These are phyloP conservation scores for Melanotaenia pygmaea DNA, from an alignment of 2,797 vertebrate genomes.

Conservation along the genomic window DNA sequence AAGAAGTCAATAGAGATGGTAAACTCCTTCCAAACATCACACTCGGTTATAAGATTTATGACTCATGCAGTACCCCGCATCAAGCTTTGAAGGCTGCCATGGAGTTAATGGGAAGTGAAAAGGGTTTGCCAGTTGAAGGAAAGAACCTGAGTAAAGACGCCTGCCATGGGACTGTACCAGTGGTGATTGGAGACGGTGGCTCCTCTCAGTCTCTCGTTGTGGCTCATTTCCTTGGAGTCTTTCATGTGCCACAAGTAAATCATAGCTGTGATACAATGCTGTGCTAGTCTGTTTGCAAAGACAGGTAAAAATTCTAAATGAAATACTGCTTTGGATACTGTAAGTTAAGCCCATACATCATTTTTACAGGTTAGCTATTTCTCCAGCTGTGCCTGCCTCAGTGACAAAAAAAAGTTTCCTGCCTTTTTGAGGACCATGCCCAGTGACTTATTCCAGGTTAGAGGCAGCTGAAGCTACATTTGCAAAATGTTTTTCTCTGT, in stretches of 20 bases:
- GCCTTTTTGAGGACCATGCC: constrained; percentile 87
- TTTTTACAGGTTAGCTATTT: constrained; percentile 84
- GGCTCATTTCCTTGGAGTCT: constrained; percentile 82
- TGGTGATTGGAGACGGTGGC: constrained; percentile 85
- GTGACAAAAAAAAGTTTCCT: constrained; percentile 83
- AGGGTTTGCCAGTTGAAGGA: constrained; percentile 17
- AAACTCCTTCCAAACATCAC: constrained; percentile 80
- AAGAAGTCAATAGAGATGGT: constrained; percentile 82
- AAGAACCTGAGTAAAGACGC: constrained; percentile 7
- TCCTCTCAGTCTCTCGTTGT: constrained; percentile 85
- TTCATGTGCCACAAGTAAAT: constrained; percentile 82
- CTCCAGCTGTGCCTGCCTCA: constrained; percentile 86
- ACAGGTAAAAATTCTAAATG: not conserved
- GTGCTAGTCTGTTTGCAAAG: not conserved
- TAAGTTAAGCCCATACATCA: not conserved
- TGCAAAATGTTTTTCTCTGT: not conserved
- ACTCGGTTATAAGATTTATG: constrained; percentile 84
- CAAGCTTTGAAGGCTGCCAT: constrained; percentile 79
- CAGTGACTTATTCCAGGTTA: constrained; percentile 85
- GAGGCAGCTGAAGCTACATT: not conserved
- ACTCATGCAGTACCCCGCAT: constrained; percentile 83
- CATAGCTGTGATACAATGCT: not conserved
- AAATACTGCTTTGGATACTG: not conserved
- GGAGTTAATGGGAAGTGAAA: constrained; percentile 73
- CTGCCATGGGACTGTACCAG: constrained; percentile 72